A percentile compares a stretch with the other conserved stretches of the same genome.
phyloP scores from a whole-genome alignment of 2,113 vertebrate species.

The Melanostigma gelatinosum region DNA sequence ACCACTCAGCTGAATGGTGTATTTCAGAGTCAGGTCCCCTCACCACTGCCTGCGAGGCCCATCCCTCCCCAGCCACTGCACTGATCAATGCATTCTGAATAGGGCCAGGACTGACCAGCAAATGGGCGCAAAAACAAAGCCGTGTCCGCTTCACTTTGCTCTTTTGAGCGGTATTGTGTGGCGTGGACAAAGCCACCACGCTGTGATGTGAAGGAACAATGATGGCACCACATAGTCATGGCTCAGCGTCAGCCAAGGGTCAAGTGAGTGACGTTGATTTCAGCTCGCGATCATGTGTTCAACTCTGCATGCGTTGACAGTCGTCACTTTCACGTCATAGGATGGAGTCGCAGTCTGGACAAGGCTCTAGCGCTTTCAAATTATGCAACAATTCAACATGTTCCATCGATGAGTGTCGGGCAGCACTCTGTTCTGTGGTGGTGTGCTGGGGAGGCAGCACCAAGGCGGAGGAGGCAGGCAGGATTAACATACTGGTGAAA shows the following conservation, averaged over 20 bases:
- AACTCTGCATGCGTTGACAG: background rate
- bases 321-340: constrained; percentile 42
- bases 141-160: constrained; percentile 67
- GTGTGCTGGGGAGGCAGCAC: constrained; percentile 52
- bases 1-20: constrained; percentile 59
- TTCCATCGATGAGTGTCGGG: constrained; percentile 41
- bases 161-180: constrained; percentile 75
- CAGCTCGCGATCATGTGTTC: constrained; percentile 26
- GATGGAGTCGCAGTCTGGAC: constrained; percentile 14
- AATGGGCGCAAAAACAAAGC: constrained; percentile 71
- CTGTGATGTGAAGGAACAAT: constrained; percentile 67
- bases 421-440: constrained; percentile 62
- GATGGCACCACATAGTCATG: constrained; percentile 53
- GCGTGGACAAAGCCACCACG: constrained; percentile 65
- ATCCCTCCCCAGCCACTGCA: constrained; percentile 52
- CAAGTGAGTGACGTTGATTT: constrained; percentile 59
- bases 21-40: constrained; percentile 52
- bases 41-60: constrained; percentile 61
- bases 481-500: constrained; percentile 76
- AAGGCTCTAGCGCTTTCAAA: constrained; percentile 13
- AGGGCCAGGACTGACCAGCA: constrained; percentile 62
- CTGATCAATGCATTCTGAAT: constrained; percentile 72
- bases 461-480: constrained; percentile 60
- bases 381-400: constrained; percentile 46
- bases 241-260: constrained; percentile 58